Percentiles rank a stretch among this genome's conserved stretches.
These are phyloP conservation scores for Ochropleura plecta DNA, from an alignment of 2,888 invertebrate species.

Conservation along the genomic window DNA sequence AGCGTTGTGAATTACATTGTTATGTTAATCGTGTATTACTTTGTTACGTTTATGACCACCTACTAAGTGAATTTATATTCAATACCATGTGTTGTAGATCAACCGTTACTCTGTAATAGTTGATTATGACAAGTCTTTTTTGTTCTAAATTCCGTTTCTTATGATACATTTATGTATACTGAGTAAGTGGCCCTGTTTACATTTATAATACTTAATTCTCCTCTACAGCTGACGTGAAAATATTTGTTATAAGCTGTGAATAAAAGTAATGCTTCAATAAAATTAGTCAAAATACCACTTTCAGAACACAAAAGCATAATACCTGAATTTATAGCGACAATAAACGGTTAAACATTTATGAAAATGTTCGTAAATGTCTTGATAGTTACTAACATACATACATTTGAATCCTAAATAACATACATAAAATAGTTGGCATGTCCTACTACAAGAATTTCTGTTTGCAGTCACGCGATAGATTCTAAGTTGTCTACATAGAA, in stretches of 20 bases:
- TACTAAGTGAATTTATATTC: slow-evolving; percentile 21
- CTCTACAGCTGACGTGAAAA: slow-evolving; percentile 28
- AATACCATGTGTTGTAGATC: slow-evolving; percentile 2
- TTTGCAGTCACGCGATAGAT: slow-evolving; percentile 83
- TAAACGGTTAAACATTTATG: slow-evolving; percentile 63
- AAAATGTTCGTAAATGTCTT: slow-evolving; percentile 65
- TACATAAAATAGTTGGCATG: slow-evolving; percentile 76
- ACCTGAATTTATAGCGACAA: slow-evolving; percentile 60
- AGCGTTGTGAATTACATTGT: not conserved
- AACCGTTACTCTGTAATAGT: not conserved
- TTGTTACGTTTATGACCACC: slow-evolving; percentile 1
- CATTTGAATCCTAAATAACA: slow-evolving; percentile 67
- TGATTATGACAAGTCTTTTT: not conserved
- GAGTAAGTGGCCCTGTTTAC: slow-evolving; percentile 11
- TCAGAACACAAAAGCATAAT: slow-evolving; percentile 50
- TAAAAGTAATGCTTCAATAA: slow-evolving; percentile 62
- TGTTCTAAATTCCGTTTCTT: slow-evolving; percentile 14
- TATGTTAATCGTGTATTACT: not conserved
- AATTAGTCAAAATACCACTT: slow-evolving; percentile 55
- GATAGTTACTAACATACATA: slow-evolving; percentile 59
- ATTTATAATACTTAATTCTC: slow-evolving; percentile 28
- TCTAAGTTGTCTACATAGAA: slow-evolving; percentile 79
- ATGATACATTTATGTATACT: not conserved
- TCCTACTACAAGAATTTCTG: slow-evolving; percentile 81
- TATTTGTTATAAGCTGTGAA: slow-evolving; percentile 30